These are phyloP conservation scores for Drosophila persimilis DNA, from an alignment of 1,140 invertebrate genomes.

Conservation along the genomic window DNA sequence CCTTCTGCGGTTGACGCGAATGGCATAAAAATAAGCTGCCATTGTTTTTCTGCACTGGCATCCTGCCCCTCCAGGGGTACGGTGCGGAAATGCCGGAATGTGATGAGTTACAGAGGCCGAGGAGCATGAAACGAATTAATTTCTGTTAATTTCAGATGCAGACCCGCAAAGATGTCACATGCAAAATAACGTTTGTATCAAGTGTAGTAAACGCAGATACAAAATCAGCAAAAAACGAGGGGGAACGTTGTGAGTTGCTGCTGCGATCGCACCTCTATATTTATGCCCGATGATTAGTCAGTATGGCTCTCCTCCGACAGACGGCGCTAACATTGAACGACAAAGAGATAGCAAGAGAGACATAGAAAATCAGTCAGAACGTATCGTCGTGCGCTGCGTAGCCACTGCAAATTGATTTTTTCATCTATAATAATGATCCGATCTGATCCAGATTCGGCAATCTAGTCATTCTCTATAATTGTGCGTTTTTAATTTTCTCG, in stretches of 20 bases:
- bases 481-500: too few species aligned
- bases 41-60: constrained; percentile 48
- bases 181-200: constrained; percentile 51
- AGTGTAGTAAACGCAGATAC: constrained; percentile 30
- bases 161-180: constrained; percentile 37
- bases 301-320: too few species aligned
- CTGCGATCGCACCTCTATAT: too few species aligned
- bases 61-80: constrained; percentile 4
- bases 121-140: constrained; percentile 69
- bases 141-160: constrained; percentile 78
- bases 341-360: too few species aligned
- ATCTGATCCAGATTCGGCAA: too few species aligned
- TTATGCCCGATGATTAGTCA: too few species aligned
- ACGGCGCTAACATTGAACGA: too few species aligned
- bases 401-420: too few species aligned
- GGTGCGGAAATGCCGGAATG: constrained; percentile 33
- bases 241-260: background rate
- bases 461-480: too few species aligned
- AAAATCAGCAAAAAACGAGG: constrained; percentile 47
- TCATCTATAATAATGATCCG: too few species aligned
- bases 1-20: constrained; percentile 68
- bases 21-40: constrained; percentile 78
- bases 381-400: too few species aligned
- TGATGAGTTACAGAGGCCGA: constrained; percentile 29
- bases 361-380: too few species aligned